These are phyloP conservation scores for Galagoides demidoff DNA, from an alignment of 2,797 vertebrate species.

Conservation along the genomic window DNA sequence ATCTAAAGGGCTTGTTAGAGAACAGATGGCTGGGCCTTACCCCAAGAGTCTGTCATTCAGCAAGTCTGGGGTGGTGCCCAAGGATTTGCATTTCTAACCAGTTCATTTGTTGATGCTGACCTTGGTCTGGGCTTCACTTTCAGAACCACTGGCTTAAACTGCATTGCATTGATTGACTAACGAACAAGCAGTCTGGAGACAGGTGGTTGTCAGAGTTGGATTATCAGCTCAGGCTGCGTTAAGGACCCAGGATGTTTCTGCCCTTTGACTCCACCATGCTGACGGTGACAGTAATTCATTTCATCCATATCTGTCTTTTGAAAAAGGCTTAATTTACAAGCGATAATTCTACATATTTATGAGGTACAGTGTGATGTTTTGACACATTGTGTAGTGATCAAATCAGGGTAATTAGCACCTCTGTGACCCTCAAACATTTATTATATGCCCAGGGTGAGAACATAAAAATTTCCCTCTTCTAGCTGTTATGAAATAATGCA, in stretches of 20 bases:
- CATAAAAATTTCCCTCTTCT: background rate
- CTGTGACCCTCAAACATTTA: background rate
- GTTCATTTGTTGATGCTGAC: too few species aligned
- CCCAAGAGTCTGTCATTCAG: background rate
- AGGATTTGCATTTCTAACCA: background rate
- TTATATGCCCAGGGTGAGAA: background rate
- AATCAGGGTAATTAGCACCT: background rate
- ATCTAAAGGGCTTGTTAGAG: background rate
- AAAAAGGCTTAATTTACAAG: background rate
- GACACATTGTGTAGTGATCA: background rate
- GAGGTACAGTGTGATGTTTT: background rate
- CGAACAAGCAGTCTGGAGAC: background rate
- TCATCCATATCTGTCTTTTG: background rate
- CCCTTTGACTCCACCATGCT: background rate
- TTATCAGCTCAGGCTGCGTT: background rate
- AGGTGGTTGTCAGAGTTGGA: background rate
- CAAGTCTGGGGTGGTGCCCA: background rate
- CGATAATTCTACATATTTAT: background rate
- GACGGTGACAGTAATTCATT: background rate
- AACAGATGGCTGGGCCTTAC: background rate
- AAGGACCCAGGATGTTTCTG: background rate
- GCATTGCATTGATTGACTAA: background rate
- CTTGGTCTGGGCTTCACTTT: background rate
- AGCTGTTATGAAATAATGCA: background rate
- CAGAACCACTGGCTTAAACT: background rate